Evolutionary conservation across 53 echinoderm and acorn worm species (phyloP).

Genomic region (Luidia sarsii): DNA sequence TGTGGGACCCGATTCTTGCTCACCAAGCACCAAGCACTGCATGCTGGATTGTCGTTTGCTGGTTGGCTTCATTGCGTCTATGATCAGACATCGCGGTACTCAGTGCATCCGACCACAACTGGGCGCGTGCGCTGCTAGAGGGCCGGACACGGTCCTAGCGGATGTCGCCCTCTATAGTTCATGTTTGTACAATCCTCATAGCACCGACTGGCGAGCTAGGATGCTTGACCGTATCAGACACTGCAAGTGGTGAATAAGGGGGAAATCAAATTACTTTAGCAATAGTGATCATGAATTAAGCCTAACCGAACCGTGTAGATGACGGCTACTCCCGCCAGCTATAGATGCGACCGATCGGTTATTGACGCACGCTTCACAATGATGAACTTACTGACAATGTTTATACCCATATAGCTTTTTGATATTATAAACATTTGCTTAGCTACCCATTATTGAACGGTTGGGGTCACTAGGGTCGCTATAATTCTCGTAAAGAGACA

Average conservation of each 20-base stretch:
- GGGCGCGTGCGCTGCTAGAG: too few species aligned
- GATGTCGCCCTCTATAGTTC: slow-evolving; percentile 21
- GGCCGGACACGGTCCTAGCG: too few species aligned
- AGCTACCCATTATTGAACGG: not conserved
- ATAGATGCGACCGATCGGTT: slow-evolving; percentile 30
- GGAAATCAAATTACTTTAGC: not conserved
- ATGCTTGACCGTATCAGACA: slow-evolving; percentile 61
- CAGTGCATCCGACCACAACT: too few species aligned
- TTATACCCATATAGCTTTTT: not conserved
- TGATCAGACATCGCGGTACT: too few species aligned
- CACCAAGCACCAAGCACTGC: too few species aligned
- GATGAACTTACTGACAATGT: not conserved
- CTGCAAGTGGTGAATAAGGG: slow-evolving; percentile 8
- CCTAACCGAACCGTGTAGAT: too few species aligned
- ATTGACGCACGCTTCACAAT: slow-evolving; percentile 2
- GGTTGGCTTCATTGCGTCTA: too few species aligned
- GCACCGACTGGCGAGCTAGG: slow-evolving; percentile 74
- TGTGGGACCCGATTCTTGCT: too few species aligned
- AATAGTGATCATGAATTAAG: not conserved
- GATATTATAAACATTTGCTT: slow-evolving; percentile 40
- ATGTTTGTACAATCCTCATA: slow-evolving; percentile 80
- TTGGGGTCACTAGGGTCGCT: slow-evolving; percentile 13
- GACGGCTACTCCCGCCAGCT: too few species aligned
- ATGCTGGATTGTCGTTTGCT: too few species aligned
- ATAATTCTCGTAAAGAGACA: slow-evolving; percentile 51